Evolutionary conservation across 2,113 vertebrate species (phyloP).

Genomic region (Suncus etruscus): DNA sequence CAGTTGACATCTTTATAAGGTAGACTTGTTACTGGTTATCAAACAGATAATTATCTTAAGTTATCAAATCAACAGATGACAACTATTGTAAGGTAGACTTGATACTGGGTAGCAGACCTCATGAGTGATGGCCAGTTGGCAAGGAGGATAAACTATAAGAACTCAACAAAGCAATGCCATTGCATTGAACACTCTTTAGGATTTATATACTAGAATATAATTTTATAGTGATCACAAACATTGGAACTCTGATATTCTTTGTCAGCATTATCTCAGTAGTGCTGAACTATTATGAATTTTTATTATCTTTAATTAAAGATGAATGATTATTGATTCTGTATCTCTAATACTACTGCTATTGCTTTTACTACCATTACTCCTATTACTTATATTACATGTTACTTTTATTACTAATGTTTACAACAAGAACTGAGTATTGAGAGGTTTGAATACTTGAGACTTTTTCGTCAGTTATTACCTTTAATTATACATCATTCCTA

Average conservation of each 20-base stretch:
- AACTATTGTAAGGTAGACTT: not conserved
- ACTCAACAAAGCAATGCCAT: not conserved
- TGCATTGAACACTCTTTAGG: not conserved
- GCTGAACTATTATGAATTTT: slow-evolving; percentile 50
- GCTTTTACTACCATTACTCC: no score
- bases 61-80: not conserved
- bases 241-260: not conserved
- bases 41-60: no score
- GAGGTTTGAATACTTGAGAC: not conserved
- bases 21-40: no score
- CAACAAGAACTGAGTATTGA: not conserved
- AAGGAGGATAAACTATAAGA: not conserved
- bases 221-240: not conserved
- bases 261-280: not conserved
- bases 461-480: not conserved
- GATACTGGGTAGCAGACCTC: not conserved
- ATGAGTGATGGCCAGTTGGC: not conserved
- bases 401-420: not conserved
- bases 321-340: not conserved
- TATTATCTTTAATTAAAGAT: not conserved
- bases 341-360: not conserved
- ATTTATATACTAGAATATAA: not conserved
- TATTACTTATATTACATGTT: no score
- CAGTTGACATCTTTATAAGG: no score
- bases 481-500: not conserved